These are phyloP conservation scores for Virgularia gustaviana DNA, from an alignment of 92 coral and sea anemone genomes.

Conservation along the genomic window DNA sequence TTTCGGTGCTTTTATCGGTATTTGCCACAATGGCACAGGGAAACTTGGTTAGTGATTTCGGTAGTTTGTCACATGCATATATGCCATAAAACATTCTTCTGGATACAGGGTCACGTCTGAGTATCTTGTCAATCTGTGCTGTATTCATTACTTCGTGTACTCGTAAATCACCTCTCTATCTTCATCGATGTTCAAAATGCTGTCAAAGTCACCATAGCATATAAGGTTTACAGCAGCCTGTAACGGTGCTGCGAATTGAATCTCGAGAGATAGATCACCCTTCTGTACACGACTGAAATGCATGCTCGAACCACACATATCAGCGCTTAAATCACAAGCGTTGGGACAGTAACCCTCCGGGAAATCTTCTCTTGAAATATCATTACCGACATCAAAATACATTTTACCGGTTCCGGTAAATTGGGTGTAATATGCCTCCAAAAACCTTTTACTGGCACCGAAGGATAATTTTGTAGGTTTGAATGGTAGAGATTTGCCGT, in stretches of 20 bases:
- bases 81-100: conserved; percentile 23
- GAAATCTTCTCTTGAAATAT: too few relatives aligned
- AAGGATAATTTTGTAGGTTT: too few relatives aligned
- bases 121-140: not conserved
- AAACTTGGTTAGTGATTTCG: conserved; percentile 4
- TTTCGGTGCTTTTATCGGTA: not conserved
- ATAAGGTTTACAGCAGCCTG: conserved; percentile 18
- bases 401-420: too few relatives aligned
- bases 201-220: conserved; percentile 35
- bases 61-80: conserved; percentile 22
- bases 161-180: not conserved
- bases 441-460: too few relatives aligned
- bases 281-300: conserved; percentile 21
- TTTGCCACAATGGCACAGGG: conserved; percentile 32
- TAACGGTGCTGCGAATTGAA: not conserved
- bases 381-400: too few relatives aligned
- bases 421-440: too few relatives aligned
- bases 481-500: too few relatives aligned
- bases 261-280: conserved; percentile 33
- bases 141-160: conserved; percentile 26
- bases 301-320: conserved; percentile 4
- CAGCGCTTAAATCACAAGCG: conserved; percentile 12
- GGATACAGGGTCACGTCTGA: conserved; percentile 1
- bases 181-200: not conserved
- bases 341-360: too few relatives aligned